Base-by-base conservation (phyloP, 2,797 vertebrate genomes). In the Benthosema pterotum region DNA sequence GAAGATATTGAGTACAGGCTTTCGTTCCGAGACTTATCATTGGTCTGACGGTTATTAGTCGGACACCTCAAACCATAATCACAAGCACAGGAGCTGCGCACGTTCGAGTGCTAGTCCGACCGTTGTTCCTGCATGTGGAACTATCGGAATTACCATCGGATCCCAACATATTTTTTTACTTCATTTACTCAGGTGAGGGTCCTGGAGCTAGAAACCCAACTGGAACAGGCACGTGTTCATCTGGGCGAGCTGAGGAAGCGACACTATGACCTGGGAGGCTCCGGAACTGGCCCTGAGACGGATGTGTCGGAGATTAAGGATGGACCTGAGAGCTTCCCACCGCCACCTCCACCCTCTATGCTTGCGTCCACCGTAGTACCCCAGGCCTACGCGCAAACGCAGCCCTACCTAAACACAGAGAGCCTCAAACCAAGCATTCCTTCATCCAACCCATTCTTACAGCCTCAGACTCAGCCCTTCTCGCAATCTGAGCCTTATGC, bases 181-280 rank as follows among this genome's bases (percentile, higher is more conserved):
- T n/a, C n/a, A 38, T 8, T 42, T 65, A 28, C 43, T 6, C 85
- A 99, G 98, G 98, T 99, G 56, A 93, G 93, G 67, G 96, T 99
- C 18, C 84, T 99, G 69, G 96, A 98, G 89, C 90, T 99, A 74
- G 98, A 99, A 85, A 96, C 76, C 16, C 89, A 94, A 65, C 83
- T 99, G 79, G 95, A 97, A 65, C 96, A 93, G 74, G 96, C 99
- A 80, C 93, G 96, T 3, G 90, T 96, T 32, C 95, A 93, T 16
- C 90, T 99, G 60, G 98, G 98, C 1, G 96, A 95, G 64, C 93
- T 99, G 67, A 93, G 98, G 67, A 98, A 95, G 86, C 95, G 93
- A 69, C 97, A 99, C 84, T 99, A 99, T 0, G 91, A 96, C 3
- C 82, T 99, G 25, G 93, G 91, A 0, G 81, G 77, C 0, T 2